These are phyloP conservation scores for Larimichthys crocea DNA, from an alignment of 2,113 vertebrate species.

Conservation along the genomic window DNA sequence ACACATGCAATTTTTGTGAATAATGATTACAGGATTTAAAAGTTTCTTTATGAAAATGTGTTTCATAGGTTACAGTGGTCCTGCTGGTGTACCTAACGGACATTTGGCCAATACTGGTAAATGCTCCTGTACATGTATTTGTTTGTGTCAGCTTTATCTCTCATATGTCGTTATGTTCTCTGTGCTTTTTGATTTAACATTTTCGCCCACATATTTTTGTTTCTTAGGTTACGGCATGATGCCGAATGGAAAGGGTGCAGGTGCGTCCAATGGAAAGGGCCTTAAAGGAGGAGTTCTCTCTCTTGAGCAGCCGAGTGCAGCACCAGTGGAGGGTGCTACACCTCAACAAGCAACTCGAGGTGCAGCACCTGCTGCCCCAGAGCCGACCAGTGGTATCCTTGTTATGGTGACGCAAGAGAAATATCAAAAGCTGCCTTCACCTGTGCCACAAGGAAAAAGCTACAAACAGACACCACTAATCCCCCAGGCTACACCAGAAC, in stretches of 20 bases:
- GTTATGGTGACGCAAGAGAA: constrained; percentile 56
- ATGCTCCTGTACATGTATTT: neutral
- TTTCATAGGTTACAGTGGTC: constrained; percentile 63
- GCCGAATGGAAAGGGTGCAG: constrained; percentile 52
- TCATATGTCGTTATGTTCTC: neutral
- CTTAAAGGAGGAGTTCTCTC: constrained; percentile 66
- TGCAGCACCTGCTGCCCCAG: constrained; percentile 10
- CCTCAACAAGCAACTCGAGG: constrained; percentile 36
- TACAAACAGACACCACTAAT: constrained; percentile 46
- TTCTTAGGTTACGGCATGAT: constrained; percentile 69
- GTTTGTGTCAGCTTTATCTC: constrained; percentile 1
- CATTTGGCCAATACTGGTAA: constrained; percentile 65
- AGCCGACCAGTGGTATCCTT: constrained; percentile 26
- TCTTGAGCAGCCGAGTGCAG: constrained; percentile 44
- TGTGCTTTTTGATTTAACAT: neutral
- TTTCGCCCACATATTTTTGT: constrained; percentile 28
- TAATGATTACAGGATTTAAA: neutral
- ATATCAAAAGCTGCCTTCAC: constrained; percentile 46
- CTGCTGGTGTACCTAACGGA: constrained; percentile 52
- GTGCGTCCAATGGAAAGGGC: constrained; percentile 33
- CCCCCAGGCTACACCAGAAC: constrained; percentile 35
- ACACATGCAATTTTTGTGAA: neutral
- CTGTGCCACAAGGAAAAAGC: constrained; percentile 55
- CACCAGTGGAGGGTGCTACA: constrained; percentile 24
- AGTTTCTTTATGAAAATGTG: neutral